Percentiles rank a stretch among this genome's conserved stretches.
phyloP scores from a whole-genome alignment of 2,113 vertebrate species.

The Dolichotis patagonum region DNA sequence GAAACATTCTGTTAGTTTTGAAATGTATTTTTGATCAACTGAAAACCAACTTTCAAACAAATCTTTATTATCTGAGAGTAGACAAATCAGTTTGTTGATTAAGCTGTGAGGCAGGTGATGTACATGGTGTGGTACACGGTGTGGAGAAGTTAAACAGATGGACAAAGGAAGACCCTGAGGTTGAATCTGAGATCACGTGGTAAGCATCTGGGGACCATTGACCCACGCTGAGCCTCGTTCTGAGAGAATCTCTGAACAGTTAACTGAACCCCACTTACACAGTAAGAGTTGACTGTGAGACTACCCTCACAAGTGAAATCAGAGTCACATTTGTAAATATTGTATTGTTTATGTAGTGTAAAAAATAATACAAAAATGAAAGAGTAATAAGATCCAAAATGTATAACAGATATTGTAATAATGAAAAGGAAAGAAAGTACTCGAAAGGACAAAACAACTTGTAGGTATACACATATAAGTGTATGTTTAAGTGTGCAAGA shows the following conservation, averaged over 20 bases:
- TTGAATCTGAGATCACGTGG: neutral
- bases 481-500: too few species aligned
- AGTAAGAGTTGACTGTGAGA: neutral
- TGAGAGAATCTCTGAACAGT: neutral
- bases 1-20: neutral
- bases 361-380: too few species aligned
- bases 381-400: too few species aligned
- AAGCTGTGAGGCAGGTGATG: neutral
- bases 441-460: too few species aligned
- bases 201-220: neutral
- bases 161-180: neutral
- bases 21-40: neutral
- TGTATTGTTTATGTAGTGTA: too few species aligned
- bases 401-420: too few species aligned
- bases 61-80: neutral
- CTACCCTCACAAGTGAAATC: too few species aligned
- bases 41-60: slow-evolving; percentile 9
- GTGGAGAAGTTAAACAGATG: neutral
- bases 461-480: too few species aligned
- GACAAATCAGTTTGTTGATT: neutral
- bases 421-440: too few species aligned
- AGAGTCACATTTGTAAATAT: too few species aligned
- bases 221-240: neutral
- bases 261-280: neutral
- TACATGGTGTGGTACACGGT: neutral